Percentiles rank a stretch among this genome's conserved stretches.
phyloP scores from a whole-genome alignment of 2,888 invertebrate genomes.

The Cryptocephalus primarius region DNA sequence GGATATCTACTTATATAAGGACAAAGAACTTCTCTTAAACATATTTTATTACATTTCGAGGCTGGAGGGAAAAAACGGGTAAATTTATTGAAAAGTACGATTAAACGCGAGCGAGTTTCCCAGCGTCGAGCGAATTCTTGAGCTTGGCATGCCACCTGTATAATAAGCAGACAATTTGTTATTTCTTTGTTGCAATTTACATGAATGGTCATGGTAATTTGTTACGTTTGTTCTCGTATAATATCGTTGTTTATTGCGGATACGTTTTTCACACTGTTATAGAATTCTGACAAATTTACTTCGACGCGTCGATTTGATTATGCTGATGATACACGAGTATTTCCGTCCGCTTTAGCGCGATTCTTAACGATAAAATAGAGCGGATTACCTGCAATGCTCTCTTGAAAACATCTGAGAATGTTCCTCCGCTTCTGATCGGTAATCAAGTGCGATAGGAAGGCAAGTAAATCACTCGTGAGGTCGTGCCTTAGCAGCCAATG shows the following conservation, averaged over 20 bases:
- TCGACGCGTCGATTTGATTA: constrained; percentile 1
- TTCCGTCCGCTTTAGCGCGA: no score
- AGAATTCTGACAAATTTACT: constrained; percentile 10
- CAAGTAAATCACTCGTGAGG: no score
- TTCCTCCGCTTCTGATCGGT: no score
- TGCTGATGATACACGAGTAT: no score
- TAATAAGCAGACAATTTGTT: constrained; percentile 16
- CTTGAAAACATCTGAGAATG: no score
- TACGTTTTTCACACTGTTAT: constrained; percentile 8
- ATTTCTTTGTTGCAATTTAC: constrained; percentile 15
- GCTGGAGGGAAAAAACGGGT: constrained; percentile 2
- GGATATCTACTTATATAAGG: no score
- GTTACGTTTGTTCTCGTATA: constrained; percentile 13
- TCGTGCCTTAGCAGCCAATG: no score
- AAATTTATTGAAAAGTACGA: constrained; percentile 11
- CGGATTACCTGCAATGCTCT: no score
- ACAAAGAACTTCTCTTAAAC: not conserved
- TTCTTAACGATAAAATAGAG: not conserved
- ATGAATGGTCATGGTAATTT: constrained; percentile 10
- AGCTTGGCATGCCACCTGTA: not conserved
- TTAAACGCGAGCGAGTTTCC: constrained; percentile 6
- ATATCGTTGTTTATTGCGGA: constrained; percentile 15
- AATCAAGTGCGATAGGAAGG: no score
- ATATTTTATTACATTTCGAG: constrained; percentile 3
- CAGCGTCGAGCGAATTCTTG: no score